Conservation (phyloP, 2,113 vertebrate genomes). For the Shinisaurus crocodilurus region DNA sequence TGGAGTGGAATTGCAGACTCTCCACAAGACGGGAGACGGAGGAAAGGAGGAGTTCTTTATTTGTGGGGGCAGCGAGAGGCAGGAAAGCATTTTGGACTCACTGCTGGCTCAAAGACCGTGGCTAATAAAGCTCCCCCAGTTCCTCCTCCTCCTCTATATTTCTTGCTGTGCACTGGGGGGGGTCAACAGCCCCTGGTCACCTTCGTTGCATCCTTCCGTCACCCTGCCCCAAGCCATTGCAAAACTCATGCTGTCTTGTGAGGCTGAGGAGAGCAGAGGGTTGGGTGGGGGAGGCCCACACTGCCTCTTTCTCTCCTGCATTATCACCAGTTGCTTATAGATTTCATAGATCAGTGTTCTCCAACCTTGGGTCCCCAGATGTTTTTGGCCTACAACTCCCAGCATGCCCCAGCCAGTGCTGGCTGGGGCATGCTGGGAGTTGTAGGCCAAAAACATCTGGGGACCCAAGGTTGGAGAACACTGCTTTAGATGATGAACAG, state of each 20-base stretch:
- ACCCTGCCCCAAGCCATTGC: background rate
- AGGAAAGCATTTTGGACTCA: background rate
- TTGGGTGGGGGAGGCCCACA: background rate
- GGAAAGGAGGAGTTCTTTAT: background rate
- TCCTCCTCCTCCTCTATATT: background rate
- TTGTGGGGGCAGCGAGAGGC: background rate
- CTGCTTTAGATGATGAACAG: too few species aligned
- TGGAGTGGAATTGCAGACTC: too few species aligned
- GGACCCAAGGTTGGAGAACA: too few species aligned
- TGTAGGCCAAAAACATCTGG: too few species aligned
- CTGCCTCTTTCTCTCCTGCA: fast-evolving
- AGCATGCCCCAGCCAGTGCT: too few species aligned
- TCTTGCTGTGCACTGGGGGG: background rate
- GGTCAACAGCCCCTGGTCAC: background rate
- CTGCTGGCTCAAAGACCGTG: background rate
- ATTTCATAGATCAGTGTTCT: too few species aligned
- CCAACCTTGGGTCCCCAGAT: too few species aligned
- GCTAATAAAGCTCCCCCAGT: background rate
- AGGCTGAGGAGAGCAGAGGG: background rate
- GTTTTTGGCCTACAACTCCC: too few species aligned
- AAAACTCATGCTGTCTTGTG: background rate
- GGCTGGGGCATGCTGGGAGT: too few species aligned
- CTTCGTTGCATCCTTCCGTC: background rate
- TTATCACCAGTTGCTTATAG: background rate
- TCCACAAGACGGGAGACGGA: background rate